Conservation (phyloP, 2,113 vertebrate genomes). For the Cygnus buccinator region DNA sequence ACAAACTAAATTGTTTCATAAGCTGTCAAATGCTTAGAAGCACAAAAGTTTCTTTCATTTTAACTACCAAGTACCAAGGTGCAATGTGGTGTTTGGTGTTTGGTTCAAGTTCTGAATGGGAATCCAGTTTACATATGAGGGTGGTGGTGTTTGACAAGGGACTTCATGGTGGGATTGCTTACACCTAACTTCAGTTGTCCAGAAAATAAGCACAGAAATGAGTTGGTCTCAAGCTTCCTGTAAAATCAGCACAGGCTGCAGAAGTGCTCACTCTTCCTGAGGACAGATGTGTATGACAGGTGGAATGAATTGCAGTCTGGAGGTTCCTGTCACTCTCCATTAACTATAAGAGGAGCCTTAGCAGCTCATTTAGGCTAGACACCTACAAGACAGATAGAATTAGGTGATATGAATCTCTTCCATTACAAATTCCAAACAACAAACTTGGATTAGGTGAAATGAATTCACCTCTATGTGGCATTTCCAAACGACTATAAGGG, state of each 20-base stretch:
- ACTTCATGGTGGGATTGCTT: not conserved
- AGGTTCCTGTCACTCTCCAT: slow-evolving; percentile 26
- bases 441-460: slow-evolving; percentile 17
- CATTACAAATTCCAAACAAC: slow-evolving; percentile 46
- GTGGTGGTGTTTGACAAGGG: not conserved
- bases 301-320: not conserved
- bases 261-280: not conserved
- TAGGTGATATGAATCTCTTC: slow-evolving; percentile 55
- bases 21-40: slow-evolving; percentile 57
- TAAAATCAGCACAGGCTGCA: not conserved
- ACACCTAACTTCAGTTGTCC: not conserved
- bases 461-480: not conserved
- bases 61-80: not conserved
- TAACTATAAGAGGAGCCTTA: not conserved
- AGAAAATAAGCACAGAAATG: not conserved
- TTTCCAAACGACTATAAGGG: not conserved
- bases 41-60: slow-evolving; percentile 34
- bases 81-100: not conserved
- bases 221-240: not conserved
- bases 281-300: not conserved
- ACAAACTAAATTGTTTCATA: slow-evolving; percentile 74
- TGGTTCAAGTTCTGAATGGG: not conserved
- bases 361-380: slow-evolving; percentile 30
- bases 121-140: not conserved
- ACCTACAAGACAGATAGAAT: slow-evolving; percentile 29